Base-by-base conservation (phyloP, 2,888 invertebrate species). In the Dasysyrphus albostriatus region DNA sequence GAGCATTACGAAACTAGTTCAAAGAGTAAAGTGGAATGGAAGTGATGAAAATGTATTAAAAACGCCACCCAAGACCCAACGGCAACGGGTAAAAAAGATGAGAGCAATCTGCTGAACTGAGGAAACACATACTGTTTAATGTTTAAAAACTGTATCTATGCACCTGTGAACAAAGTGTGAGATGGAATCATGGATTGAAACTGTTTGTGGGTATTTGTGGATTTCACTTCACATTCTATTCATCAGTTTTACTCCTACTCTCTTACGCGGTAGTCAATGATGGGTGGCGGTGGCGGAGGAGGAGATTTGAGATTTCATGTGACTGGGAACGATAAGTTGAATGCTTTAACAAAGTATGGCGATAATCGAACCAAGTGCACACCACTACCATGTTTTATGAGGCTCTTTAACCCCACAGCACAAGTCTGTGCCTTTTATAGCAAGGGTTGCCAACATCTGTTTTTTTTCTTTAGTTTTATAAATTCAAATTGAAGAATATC, bases 1-100 rank as follows among this genome's bases (percentile, higher is more conserved):
- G 82, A 85, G 58, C 83, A 87, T 83, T 87, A 83, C 83, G 87
- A 83, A 87, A 87, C 83, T 83, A 79, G 83, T 87, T 70, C 83
- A 87, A 87, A 87, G 83, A 83, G 83, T 72, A 79, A 72, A 83
- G 78, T 77, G 70, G 70, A 79, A 75, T 77, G 77, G 70, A 87
- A 82, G 74, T 75, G 83, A 74, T 82, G 69, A 78, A 83, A 78
- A 65, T 69, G 61, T 63, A 63, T 75, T 54, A 82, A 83, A 78
- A 51, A 47, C 58, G 72, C 56, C 58, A 72, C 72, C 72, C 70
- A 70, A 29, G 51, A 29, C 51, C 51, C 24, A 54, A 47, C 10
- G 32, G 16, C 24, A 54, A 47, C 10, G 32, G 16, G 34, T n/a
- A 49, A 19, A 54, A 58, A 65, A 44, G 54, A 49, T 59, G 75